These are phyloP conservation scores for Metaphire vulgaris DNA, from an alignment of 1,140 invertebrate species.

Conservation along the genomic window DNA sequence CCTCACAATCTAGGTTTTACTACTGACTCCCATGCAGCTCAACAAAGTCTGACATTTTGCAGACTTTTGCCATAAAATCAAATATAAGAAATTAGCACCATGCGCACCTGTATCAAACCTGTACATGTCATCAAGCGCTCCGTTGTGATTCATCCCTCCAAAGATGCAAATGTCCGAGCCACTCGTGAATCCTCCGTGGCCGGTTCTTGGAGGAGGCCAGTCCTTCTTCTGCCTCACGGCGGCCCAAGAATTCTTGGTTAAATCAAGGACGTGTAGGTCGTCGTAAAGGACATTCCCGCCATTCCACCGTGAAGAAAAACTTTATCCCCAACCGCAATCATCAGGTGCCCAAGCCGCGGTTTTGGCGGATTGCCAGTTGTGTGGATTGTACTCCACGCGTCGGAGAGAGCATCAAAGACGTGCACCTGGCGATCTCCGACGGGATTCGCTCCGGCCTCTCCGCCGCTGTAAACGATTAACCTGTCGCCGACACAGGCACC, in stretches of 20 bases:
- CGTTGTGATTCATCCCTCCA: slow-evolving; percentile 49
- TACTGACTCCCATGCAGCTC: no score
- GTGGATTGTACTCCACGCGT: slow-evolving; percentile 40
- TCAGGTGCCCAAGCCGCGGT: slow-evolving; percentile 51
- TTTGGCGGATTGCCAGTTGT: slow-evolving; percentile 45
- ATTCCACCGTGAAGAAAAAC: slow-evolving; percentile 51
- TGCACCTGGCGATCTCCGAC: slow-evolving; percentile 49
- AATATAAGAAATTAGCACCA: no score
- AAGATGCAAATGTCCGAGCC: slow-evolving; percentile 45
- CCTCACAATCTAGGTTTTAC: no score
- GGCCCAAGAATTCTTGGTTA: slow-evolving; percentile 43
- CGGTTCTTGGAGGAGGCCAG: slow-evolving; percentile 39
- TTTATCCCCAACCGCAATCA: slow-evolving; percentile 39
- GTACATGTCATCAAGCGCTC: slow-evolving; percentile 48
- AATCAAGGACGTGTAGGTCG: slow-evolving; percentile 49
- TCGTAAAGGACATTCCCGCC: slow-evolving; percentile 48
- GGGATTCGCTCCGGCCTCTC: slow-evolving; percentile 45
- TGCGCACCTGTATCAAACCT: slow-evolving; percentile 44
- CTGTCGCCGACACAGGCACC: slow-evolving; percentile 40
- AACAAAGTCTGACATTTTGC: no score
- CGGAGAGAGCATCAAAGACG: slow-evolving; percentile 39
- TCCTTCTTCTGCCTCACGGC: slow-evolving; percentile 38
- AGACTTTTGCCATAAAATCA: no score
- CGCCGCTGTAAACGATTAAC: slow-evolving; percentile 51
- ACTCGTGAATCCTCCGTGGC: slow-evolving; percentile 41